Evolutionary conservation across 2,113 vertebrate species (phyloP).

Genomic region (Terrapene triunguis): DNA sequence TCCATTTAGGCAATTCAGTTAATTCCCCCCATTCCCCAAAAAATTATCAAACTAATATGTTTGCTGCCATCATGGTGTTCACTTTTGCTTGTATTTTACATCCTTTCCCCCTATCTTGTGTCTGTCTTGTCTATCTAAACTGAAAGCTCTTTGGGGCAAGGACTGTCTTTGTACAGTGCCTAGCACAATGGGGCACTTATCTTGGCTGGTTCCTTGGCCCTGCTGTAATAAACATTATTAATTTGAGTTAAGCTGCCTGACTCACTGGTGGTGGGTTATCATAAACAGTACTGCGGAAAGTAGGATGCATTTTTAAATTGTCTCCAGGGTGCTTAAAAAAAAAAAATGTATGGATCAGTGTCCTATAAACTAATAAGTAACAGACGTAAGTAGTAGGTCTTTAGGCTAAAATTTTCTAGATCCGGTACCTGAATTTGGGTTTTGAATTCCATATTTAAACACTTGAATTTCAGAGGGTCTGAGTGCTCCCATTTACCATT

Average conservation of each 20-base stretch:
- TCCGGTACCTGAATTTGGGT: neutral
- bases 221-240: neutral
- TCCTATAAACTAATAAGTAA: neutral
- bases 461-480: neutral
- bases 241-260: neutral
- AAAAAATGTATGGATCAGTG: neutral
- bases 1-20: no score
- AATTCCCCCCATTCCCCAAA: no score
- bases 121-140: neutral
- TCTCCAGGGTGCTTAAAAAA: neutral
- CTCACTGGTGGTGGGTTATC: neutral
- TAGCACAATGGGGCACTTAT: neutral
- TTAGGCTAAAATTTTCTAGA: neutral
- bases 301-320: neutral
- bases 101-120: neutral
- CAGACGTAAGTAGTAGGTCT: neutral
- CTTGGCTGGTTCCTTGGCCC: neutral
- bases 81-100: neutral
- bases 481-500: neutral
- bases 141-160: neutral
- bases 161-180: neutral
- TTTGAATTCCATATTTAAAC: neutral
- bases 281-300: accelerated
- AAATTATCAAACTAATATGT: no score
- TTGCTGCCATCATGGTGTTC: neutral